Percentiles rank a stretch among this genome's conserved stretches.
Conservation (phyloP, 2,113 vertebrate species). For the Megalops atlanticus region DNA sequence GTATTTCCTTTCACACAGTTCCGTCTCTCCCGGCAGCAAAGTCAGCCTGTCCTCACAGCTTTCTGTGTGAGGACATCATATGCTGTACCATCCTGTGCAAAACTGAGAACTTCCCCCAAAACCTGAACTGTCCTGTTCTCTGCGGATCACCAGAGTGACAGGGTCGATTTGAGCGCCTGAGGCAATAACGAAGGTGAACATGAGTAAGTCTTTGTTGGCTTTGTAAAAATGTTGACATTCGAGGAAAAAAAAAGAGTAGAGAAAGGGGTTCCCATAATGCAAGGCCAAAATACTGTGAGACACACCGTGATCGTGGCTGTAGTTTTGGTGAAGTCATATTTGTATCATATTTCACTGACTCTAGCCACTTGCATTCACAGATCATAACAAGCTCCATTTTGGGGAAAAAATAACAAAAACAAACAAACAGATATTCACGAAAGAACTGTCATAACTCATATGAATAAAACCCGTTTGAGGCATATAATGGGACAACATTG, state of each 20-base stretch:
- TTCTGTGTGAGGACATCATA: neutral
- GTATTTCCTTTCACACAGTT: slow-evolving; percentile 52
- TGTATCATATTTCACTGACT: too few relatives aligned
- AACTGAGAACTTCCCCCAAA: neutral
- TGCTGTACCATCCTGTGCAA: neutral
- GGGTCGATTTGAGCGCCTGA: neutral
- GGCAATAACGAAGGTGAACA: neutral
- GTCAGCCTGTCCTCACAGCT: neutral
- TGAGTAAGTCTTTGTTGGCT: neutral
- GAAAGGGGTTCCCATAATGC: neutral
- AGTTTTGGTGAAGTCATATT: too few relatives aligned
- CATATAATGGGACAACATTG: too few relatives aligned
- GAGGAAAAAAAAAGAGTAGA: neutral
- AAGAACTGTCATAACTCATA: too few relatives aligned
- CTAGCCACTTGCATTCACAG: too few relatives aligned
- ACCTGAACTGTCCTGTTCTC: neutral
- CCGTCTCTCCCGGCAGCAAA: neutral
- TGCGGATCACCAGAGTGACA: neutral
- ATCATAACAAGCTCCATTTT: too few relatives aligned
- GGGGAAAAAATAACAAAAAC: too few relatives aligned
- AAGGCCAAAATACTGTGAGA: slow-evolving; percentile 1
- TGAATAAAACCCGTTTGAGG: too few relatives aligned
- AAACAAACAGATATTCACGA: too few relatives aligned
- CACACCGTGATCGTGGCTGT: too few relatives aligned
- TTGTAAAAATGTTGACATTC: neutral